Evolutionary conservation across 2,113 vertebrate genomes (phyloP).

Genomic region (Zapornia atra): DNA sequence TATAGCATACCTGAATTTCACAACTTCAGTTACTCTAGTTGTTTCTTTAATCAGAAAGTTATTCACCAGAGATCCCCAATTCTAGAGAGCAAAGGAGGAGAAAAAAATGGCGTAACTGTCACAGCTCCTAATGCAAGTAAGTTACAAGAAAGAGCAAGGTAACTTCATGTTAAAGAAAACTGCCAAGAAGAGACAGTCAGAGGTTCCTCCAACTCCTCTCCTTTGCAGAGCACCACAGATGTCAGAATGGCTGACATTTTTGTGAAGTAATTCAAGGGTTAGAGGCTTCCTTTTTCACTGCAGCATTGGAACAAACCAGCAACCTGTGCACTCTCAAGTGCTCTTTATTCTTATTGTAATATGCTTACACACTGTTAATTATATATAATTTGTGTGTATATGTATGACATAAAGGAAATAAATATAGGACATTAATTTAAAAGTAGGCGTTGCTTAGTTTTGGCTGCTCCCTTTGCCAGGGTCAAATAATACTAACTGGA

Average conservation of each 20-base stretch:
- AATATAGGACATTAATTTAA: background rate
- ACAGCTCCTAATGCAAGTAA: background rate
- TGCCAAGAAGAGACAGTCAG: background rate
- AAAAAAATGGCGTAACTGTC: background rate
- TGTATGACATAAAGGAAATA: background rate
- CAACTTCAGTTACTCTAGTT: background rate
- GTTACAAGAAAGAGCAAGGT: background rate
- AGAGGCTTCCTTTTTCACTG: background rate
- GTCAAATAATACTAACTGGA: background rate
- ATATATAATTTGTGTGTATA: background rate
- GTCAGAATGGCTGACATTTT: background rate
- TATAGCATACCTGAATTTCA: conserved; percentile 7
- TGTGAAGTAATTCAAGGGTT: background rate
- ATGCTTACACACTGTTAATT: background rate
- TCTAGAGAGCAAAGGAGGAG: background rate
- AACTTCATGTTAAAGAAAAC: background rate
- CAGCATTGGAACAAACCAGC: background rate
- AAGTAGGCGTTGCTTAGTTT: background rate
- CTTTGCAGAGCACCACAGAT: background rate
- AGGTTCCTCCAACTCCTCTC: background rate
- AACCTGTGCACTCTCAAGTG: background rate
- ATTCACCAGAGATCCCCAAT: background rate
- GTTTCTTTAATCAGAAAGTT: background rate
- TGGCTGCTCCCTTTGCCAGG: background rate
- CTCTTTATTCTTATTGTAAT: background rate